phyloP scores from a whole-genome alignment of 2,113 vertebrate genomes.

The Nesogale talazaci region DNA sequence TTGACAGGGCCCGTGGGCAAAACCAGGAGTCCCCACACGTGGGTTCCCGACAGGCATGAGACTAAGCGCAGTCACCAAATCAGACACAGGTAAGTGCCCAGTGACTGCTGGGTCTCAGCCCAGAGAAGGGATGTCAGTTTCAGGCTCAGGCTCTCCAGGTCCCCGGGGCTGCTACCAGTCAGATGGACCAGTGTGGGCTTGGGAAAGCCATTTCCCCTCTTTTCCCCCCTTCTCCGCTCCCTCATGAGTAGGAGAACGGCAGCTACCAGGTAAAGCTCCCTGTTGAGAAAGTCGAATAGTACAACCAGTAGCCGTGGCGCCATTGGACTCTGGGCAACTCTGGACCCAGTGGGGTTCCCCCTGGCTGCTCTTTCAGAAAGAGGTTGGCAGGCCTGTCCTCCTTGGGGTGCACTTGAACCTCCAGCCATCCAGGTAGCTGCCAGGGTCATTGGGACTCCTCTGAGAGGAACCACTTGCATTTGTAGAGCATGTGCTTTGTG shows the following conservation, averaged over 20 bases:
- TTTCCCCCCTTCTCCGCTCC: background rate
- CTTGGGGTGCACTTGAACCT: background rate
- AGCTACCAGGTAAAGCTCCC: too few relatives aligned
- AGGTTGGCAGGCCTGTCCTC: background rate
- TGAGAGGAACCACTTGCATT: background rate
- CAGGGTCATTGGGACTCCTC: background rate
- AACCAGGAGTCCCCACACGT: too few relatives aligned
- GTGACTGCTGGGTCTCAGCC: background rate
- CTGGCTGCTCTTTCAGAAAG: background rate
- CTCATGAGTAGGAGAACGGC: rapidly evolving
- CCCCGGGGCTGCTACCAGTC: background rate
- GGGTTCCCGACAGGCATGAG: too few relatives aligned
- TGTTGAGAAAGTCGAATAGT: background rate
- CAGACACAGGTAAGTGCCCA: background rate
- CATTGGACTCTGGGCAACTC: background rate
- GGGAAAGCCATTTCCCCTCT: background rate
- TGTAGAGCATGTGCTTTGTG: background rate
- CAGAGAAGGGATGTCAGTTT: background rate
- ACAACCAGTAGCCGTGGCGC: background rate
- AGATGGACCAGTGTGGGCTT: background rate
- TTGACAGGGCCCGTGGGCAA: too few relatives aligned
- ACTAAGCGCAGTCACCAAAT: background rate
- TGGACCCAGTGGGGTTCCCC: background rate
- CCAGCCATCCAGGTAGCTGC: background rate
- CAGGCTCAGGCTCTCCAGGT: background rate